Evolutionary conservation across 2,797 vertebrate genomes (phyloP).

Genomic region (Pelochelys cantorii): DNA sequence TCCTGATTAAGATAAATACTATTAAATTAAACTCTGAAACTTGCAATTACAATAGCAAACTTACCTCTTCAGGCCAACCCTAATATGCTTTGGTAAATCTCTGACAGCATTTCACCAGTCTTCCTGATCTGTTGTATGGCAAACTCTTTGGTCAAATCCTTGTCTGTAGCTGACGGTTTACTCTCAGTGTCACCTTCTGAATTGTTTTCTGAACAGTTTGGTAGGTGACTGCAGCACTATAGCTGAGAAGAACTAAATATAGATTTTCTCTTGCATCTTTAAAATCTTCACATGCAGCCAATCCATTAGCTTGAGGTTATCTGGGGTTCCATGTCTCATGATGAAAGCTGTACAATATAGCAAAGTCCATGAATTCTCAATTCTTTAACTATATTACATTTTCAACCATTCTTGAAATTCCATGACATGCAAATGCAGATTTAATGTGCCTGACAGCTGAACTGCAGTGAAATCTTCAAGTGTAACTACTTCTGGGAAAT

Average conservation of each 20-base stretch:
- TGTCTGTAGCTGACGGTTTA: no score
- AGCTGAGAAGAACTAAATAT: background rate
- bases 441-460: background rate
- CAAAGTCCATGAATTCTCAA: background rate
- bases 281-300: background rate
- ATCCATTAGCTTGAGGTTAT: background rate
- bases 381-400: background rate
- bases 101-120: no score
- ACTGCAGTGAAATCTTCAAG: background rate
- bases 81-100: no score
- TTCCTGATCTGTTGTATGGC: no score
- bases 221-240: background rate
- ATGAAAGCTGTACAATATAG: background rate
- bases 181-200: no score
- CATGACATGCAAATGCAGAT: background rate
- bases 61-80: no score
- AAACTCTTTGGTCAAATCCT: no score
- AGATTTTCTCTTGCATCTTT: background rate
- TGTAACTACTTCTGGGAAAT: background rate
- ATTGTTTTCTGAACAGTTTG: background rate
- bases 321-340: background rate
- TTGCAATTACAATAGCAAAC: no score
- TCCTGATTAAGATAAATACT: no score
- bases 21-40: no score
- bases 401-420: background rate